Conservation (phyloP, 2,797 vertebrate species). For the Diceros bicornis region DNA sequence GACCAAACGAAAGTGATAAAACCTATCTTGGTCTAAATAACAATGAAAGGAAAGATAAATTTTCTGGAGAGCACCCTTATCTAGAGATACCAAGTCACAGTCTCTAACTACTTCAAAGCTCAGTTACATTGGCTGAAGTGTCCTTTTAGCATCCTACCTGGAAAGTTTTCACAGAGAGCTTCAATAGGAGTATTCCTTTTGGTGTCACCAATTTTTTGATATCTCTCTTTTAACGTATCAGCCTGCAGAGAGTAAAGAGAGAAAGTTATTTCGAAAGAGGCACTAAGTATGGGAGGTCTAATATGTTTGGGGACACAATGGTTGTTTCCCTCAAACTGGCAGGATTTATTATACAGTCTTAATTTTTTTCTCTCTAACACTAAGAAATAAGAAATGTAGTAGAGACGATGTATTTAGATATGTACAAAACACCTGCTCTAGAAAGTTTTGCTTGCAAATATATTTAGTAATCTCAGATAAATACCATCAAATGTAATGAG, state of each 20-base stretch:
- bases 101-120: neutral
- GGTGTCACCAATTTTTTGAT: constrained; percentile 99
- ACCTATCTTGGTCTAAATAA: constrained; percentile 27
- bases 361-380: neutral
- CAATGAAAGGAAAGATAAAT: constrained; percentile 58
- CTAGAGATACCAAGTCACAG: neutral
- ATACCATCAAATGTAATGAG: constrained; percentile 10
- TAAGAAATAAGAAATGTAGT: constrained; percentile 49
- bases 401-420: constrained; percentile 20
- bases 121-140: neutral
- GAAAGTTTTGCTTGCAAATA: constrained; percentile 58
- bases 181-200: constrained; percentile 99
- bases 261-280: constrained; percentile 79
- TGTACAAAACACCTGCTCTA: neutral
- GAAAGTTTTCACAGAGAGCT: constrained; percentile 99
- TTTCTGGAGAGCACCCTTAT: neutral
- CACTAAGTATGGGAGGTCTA: constrained; percentile 64
- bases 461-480: constrained; percentile 61
- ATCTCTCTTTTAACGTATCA: constrained; percentile 98
- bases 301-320: neutral
- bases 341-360: neutral
- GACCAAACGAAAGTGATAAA: constrained; percentile 53
- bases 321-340: constrained; percentile 14
- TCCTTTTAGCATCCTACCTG: constrained; percentile 91
- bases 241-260: constrained; percentile 91